Base-by-base conservation (phyloP, 2,888 invertebrate species). In the Folsomia candida region DNA sequence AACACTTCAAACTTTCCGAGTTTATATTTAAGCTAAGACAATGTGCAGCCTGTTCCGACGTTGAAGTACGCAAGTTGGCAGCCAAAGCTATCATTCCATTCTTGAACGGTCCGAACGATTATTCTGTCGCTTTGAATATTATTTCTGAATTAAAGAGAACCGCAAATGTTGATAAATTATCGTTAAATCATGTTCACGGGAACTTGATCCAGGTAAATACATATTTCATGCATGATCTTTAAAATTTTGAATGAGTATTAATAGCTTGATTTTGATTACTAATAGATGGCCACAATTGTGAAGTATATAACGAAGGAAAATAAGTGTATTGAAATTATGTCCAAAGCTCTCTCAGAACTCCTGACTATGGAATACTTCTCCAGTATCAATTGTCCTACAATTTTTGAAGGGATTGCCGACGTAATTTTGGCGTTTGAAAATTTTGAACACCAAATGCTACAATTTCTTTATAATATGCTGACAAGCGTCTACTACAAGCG, bases 1-100 rank as follows among this genome's bases (percentile, higher is more conserved):
- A 74, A 2, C 72, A 74, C 64, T 76, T 76, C 29, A 29, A 20
- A 61, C 24, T 61, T 68, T 24, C 37, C 37, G 85, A 87, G 71
- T 90, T 90, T 82, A 84, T 91, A 66, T 88, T 89, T 1, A 86
- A 85, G 79, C 87, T 92, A 69, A 84, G 85, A 28, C 81, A 85
- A 27, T 91, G 91, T 82, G 88, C 89, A 1, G 83, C 84, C 59
- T 89, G 90, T 82, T 84, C 87, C 14, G 88, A 89, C 74, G 86
- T 88, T 81, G 87, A 89, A 82, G 91, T 90, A 0, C 85, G 94
- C 51, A 86, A 88, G 80, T 85, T 93, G 74, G 27, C 80, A 51
- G 81, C 82, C 1, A 73, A 71, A 64, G 75, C 79, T 0, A 37
- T 79, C 1, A 27, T 78, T 6, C 78, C 79, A 25, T 78, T 79